These are phyloP conservation scores for Macrochelys suwanniensis DNA, from an alignment of 2,797 vertebrate genomes.

Conservation along the genomic window DNA sequence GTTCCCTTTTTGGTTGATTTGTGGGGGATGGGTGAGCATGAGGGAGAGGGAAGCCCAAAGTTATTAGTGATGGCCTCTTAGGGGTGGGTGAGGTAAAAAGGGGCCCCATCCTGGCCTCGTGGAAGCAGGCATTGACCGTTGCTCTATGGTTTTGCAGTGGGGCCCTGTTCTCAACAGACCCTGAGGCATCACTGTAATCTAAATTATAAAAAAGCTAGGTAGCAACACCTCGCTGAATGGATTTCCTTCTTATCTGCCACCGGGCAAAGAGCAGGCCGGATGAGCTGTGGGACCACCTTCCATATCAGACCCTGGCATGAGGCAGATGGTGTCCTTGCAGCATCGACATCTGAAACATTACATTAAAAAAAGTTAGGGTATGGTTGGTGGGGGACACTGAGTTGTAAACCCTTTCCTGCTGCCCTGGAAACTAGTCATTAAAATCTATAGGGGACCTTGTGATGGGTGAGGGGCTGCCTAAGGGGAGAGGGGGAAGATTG, in stretches of 20 bases:
- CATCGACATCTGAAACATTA: not conserved
- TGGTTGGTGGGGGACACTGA: conserved; percentile 15
- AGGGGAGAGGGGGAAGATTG: not conserved
- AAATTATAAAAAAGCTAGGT: not conserved
- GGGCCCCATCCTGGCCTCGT: not conserved
- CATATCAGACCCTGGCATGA: not conserved
- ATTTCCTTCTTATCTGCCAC: not conserved
- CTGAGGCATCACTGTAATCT: not conserved
- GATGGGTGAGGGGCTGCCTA: not conserved
- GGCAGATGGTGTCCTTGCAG: conserved; percentile 28
- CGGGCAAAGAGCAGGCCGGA: not conserved
- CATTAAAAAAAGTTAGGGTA: not conserved
- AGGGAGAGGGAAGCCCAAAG: conserved; percentile 13
- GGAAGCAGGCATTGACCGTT: not conserved
- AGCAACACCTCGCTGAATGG: not conserved
- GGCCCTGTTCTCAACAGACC: not conserved
- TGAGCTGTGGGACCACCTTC: not conserved
- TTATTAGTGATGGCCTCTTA: conserved; percentile 7
- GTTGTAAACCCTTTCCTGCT: conserved; percentile 13
- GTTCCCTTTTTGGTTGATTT: conserved; percentile 66
- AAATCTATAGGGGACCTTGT: not conserved
- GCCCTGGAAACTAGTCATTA: conserved; percentile 11
- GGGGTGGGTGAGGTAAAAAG: conserved; percentile 3
- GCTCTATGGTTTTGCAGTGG: not conserved
- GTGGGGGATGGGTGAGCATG: not conserved